These are phyloP conservation scores for Pseudochaenichthys georgianus DNA, from an alignment of 2,797 vertebrate genomes.

Conservation along the genomic window DNA sequence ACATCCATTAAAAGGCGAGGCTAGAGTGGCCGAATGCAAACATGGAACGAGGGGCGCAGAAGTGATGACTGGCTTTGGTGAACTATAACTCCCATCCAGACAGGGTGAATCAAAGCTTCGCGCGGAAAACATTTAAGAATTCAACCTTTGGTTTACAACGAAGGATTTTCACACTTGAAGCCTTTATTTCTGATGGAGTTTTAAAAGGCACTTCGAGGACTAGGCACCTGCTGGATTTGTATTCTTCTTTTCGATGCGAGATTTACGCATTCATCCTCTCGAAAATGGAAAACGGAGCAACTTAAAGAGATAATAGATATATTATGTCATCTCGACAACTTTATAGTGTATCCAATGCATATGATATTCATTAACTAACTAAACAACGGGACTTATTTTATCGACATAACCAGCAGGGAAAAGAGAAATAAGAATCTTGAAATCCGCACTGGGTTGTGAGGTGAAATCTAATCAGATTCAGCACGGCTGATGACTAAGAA, in stretches of 20 bases:
- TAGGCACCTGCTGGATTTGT: conserved; percentile 60
- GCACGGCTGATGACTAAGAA: conserved; percentile 72
- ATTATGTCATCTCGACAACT: conserved; percentile 53
- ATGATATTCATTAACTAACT: conserved; percentile 38
- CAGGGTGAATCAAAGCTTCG: conserved; percentile 45
- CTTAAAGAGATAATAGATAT: conserved; percentile 44
- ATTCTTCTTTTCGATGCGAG: conserved; percentile 8
- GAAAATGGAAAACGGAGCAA: conserved; percentile 48
- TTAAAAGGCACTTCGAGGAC: conserved; percentile 31
- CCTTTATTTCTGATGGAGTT: conserved; percentile 35
- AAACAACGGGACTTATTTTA: conserved; percentile 54
- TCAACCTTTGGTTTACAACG: conserved; percentile 20
- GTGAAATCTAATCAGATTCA: conserved; percentile 94
- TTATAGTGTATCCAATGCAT: conserved; percentile 26
- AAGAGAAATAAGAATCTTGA: conserved; percentile 78
- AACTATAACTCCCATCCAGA: conserved; percentile 62
- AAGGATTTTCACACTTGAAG: conserved; percentile 30
- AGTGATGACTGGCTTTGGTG: conserved; percentile 68
- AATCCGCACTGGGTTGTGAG: conserved; percentile 96
- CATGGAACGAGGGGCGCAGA: conserved; percentile 58
- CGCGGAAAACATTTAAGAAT: conserved; percentile 46
- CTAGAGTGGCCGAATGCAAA: conserved; percentile 40
- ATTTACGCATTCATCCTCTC: conserved; percentile 23
- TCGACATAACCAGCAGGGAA: conserved; percentile 52
- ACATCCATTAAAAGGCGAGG: conserved; percentile 66